phyloP scores from a whole-genome alignment of 2,888 invertebrate genomes.

The Tridacna gigas region DNA sequence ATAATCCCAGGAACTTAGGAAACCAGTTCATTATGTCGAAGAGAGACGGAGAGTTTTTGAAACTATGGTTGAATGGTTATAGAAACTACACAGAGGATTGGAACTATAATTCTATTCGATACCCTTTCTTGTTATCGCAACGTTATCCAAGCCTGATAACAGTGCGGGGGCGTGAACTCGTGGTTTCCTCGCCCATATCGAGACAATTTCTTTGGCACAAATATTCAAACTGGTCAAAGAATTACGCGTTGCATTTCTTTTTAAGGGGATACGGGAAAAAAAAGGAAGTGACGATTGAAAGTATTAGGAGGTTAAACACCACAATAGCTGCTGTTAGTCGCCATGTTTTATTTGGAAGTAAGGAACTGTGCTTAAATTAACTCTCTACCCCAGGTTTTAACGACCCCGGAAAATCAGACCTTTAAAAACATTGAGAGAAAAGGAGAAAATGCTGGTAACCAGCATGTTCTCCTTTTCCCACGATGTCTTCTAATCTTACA shows the following conservation, averaged over 20 bases:
- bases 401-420: no score
- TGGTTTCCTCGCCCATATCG: not conserved
- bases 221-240: not conserved
- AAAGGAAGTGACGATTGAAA: not conserved
- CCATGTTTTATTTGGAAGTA: conserved; percentile 9
- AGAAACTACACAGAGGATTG: not conserved
- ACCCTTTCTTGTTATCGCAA: not conserved
- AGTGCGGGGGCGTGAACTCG: not conserved
- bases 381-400: no score
- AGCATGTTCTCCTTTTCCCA: not conserved
- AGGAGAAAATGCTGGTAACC: no score
- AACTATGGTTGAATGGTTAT: not conserved
- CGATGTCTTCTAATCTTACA: not conserved
- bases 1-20: not conserved
- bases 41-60: not conserved
- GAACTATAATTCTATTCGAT: not conserved
- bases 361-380: not conserved
- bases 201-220: not conserved
- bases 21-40: conserved; percentile 5
- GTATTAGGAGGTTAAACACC: not conserved
- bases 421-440: no score
- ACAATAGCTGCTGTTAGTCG: conserved; percentile 4
- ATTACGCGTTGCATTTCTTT: conserved; percentile 6
- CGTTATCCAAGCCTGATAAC: not conserved
- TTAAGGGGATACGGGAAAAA: not conserved